Percentiles rank a stretch among this genome's conserved stretches.
phyloP scores from a whole-genome alignment of 2,888 invertebrate genomes.

The Nymphalis polychloros region DNA sequence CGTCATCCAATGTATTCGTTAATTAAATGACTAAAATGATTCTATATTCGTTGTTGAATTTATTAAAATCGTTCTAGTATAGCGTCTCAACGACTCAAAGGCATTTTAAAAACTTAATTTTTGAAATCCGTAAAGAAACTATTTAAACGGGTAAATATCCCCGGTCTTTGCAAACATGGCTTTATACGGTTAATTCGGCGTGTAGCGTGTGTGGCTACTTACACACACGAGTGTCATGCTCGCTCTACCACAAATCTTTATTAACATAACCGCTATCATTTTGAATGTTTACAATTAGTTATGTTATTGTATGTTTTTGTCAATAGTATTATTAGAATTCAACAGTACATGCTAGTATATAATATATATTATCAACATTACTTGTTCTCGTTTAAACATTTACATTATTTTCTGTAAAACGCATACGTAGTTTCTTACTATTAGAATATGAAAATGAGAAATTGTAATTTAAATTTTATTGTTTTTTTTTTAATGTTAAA shows the following conservation, averaged over 20 bases:
- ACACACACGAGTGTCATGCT: constrained; percentile 10
- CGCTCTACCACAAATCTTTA: constrained; percentile 14
- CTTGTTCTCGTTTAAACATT: no score
- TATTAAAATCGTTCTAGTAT: not conserved
- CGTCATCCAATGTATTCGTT: not conserved
- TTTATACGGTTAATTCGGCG: constrained; percentile 32
- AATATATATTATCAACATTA: no score
- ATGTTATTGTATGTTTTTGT: not conserved
- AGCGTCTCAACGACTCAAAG: constrained; percentile 3
- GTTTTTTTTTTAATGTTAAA: no score
- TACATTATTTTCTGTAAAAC: no score
- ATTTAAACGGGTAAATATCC: constrained; percentile 16
- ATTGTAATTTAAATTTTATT: no score
- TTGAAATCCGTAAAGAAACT: constrained; percentile 3
- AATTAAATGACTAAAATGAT: not conserved
- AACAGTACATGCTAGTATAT: no score
- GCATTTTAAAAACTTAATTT: constrained; percentile 7
- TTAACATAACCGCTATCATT: constrained; percentile 26
- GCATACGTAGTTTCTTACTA: no score
- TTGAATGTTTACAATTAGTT: constrained; percentile 1
- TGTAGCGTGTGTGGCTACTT: constrained; percentile 15
- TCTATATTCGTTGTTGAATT: not conserved
- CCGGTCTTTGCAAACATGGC: constrained; percentile 23
- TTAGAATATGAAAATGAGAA: no score
- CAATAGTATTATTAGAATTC: no score